Conservation (phyloP, 2,888 invertebrate species). For the Notodromas monacha region DNA sequence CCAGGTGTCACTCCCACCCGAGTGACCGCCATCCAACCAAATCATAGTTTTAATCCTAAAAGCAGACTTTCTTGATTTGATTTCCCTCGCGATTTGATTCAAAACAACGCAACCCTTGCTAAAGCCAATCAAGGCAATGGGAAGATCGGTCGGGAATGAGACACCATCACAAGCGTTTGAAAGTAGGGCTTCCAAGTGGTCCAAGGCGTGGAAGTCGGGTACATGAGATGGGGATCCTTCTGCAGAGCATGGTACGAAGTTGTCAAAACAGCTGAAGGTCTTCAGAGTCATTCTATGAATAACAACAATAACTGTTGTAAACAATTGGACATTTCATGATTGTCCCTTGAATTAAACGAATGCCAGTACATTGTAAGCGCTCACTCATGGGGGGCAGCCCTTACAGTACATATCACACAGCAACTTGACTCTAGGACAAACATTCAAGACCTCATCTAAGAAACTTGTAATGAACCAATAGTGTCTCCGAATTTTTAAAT, state of each 20-base stretch:
- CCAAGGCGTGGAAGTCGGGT: slow-evolving; percentile 33
- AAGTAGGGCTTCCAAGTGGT: slow-evolving; percentile 29
- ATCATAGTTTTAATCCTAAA: slow-evolving; percentile 36
- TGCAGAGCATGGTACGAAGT: slow-evolving; percentile 47
- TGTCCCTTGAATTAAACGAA: too few species aligned
- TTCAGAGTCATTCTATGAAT: slow-evolving; percentile 40
- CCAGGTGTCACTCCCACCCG: slow-evolving; percentile 61
- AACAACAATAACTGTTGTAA: too few species aligned
- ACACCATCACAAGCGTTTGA: too few species aligned
- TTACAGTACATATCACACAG: too few species aligned
- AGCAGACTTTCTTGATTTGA: slow-evolving; percentile 23
- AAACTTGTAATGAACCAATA: too few species aligned
- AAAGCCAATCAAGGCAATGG: slow-evolving; percentile 53
- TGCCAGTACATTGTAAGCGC: too few species aligned
- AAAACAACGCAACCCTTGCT: slow-evolving; percentile 76
- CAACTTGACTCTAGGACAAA: too few species aligned
- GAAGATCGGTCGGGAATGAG: too few species aligned
- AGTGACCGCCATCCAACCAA: slow-evolving; percentile 71
- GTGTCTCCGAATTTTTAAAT: too few species aligned
- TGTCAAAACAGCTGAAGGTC: slow-evolving; percentile 55
- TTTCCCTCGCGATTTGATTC: slow-evolving; percentile 59
- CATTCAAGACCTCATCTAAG: too few species aligned
- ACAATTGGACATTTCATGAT: too few species aligned
- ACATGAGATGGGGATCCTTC: slow-evolving; percentile 42
- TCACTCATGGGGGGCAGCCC: too few species aligned